phyloP scores from a whole-genome alignment of 2,888 invertebrate species.

The Machimus atricapillus region DNA sequence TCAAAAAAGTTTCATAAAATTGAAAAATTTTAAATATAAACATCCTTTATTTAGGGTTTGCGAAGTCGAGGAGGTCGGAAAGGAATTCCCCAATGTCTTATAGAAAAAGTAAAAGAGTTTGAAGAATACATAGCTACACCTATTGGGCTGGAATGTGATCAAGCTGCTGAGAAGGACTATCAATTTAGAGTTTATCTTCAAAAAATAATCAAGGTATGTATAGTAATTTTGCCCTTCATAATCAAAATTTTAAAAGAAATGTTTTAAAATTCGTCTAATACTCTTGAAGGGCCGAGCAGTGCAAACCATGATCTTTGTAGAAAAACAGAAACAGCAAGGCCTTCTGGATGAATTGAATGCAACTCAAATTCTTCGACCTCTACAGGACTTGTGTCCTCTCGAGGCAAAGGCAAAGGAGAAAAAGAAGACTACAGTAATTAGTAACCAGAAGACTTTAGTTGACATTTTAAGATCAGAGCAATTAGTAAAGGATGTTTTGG shows the following conservation, averaged over 20 bases:
- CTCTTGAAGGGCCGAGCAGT: constrained; percentile 68
- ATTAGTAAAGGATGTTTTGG: constrained; percentile 69
- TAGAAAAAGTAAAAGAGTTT: constrained; percentile 40
- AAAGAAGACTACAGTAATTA: constrained; percentile 37
- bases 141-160: constrained; percentile 52
- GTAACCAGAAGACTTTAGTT: constrained; percentile 43
- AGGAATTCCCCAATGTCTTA: constrained; percentile 53
- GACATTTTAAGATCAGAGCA: constrained; percentile 53
- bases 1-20: no score
- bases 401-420: constrained; percentile 58
- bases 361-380: constrained; percentile 64
- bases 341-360: constrained; percentile 76
- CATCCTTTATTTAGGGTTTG: constrained; percentile 49
- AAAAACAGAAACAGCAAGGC: constrained; percentile 72
- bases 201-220: constrained; percentile 66
- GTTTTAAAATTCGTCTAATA: not conserved
- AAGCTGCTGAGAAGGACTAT: constrained; percentile 61
- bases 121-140: not conserved
- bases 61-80: constrained; percentile 51
- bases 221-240: not conserved
- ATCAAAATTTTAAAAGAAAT: not conserved
- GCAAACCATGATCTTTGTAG: constrained; percentile 77
- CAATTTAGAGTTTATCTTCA: constrained; percentile 70
- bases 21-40: not conserved
- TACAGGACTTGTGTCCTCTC: constrained; percentile 50